Evolutionary conservation across 2,888 invertebrate species (phyloP), one percentile per base, ranked within the genome.

Genomic region (Drosophila histrio): DNA sequence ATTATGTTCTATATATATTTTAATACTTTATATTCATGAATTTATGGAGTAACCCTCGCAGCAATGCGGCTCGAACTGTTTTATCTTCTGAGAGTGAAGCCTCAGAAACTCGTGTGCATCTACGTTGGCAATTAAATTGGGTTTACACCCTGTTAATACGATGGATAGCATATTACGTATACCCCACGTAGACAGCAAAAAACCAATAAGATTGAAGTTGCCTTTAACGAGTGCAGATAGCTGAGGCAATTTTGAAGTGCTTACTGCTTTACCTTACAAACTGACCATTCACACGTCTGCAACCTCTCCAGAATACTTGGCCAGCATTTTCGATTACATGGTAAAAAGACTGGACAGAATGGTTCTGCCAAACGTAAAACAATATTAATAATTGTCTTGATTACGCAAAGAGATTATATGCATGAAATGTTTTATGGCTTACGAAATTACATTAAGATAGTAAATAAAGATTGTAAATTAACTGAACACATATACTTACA

Each of bases 121-220:
- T 32, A 65, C 58, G 56, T 68, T 66, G 66, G 74, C 77, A 87
- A 80, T 82, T 85, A 77, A 80, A 84, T 80, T 72, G 65, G 47
- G 64, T 71, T 87, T 73, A 65, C 70, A 71, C 78, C 67, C 69
- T 72, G 49, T 79, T 71, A 84, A 71, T 69, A 34, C 64, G 58
- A 43, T 53, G 66, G 56, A 44, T 53, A 64, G 38, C 17, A 30
- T 39, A 26, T 28, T 28, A 21, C 26, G 9, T 15, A 36, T 36
- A 36, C 49, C 22, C 34, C 34, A 34, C 15, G 34, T 24, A 24
- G 13, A 4, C 22, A 21, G 34, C 32, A 8, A 28, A 8, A 11
- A 2, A 17, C 17, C 26, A 26, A 9, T 2, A 11, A 13, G 26
- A 8, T 44, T 44, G 1, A 15, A 13, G 11, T 17, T 5, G 28